Percentiles rank a stretch among this genome's conserved stretches.
Conservation (phyloP, 1,140 invertebrate species). For the Megalopta genalis region DNA sequence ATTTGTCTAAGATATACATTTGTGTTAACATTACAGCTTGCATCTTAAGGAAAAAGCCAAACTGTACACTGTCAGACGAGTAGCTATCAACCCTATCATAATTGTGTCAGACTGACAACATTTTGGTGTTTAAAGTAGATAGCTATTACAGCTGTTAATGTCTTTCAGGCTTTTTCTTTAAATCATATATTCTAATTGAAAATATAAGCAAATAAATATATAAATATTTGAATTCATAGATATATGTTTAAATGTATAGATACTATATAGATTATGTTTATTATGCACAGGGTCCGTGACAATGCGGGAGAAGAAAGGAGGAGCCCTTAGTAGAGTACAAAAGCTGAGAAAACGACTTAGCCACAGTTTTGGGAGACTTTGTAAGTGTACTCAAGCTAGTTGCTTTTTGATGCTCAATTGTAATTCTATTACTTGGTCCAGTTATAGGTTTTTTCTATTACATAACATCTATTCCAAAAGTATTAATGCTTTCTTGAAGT, state of each 20-base stretch:
- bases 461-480: not conserved
- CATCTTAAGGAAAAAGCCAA: too few species aligned
- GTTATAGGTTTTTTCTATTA: not conserved
- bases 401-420: not conserved
- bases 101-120: too few species aligned
- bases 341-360: slow-evolving; percentile 94
- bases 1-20: slow-evolving; percentile 21
- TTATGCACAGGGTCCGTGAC: slow-evolving; percentile 82
- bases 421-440: not conserved
- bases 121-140: too few species aligned
- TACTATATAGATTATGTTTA: slow-evolving; percentile 53
- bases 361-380: slow-evolving; percentile 94
- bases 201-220: not conserved
- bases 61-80: too few species aligned
- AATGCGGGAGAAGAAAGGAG: slow-evolving; percentile 94
- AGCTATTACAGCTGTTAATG: too few species aligned
- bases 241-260: slow-evolving; percentile 35
- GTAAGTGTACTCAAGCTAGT: slow-evolving; percentile 83
- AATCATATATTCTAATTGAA: too few species aligned
- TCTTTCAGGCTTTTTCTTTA: too few species aligned
- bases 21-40: not conserved
- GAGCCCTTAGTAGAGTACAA: slow-evolving; percentile 91
- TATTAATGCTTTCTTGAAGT: slow-evolving; percentile 2
- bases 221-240: slow-evolving; percentile 36
- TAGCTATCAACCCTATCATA: too few species aligned